phyloP scores from a whole-genome alignment of 2,888 invertebrate species.

The Polydrusus tereticollis region DNA sequence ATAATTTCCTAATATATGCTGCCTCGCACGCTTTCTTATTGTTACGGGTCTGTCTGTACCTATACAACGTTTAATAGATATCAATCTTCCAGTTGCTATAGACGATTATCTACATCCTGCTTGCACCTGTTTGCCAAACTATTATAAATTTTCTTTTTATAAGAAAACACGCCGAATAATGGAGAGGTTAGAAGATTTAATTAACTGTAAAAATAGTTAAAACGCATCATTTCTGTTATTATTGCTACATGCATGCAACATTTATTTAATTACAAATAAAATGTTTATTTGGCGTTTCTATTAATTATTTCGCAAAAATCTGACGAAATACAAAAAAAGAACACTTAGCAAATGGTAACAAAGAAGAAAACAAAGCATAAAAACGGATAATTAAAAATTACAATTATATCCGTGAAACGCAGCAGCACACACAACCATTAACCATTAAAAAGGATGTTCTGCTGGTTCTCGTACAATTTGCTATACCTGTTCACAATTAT shows the following conservation, averaged over 20 bases:
- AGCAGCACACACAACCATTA: neutral
- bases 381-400: slow-evolving; percentile 9
- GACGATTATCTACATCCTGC: slow-evolving; percentile 30
- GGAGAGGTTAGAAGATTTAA: neutral
- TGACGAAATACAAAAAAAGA: neutral
- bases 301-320: neutral
- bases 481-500: slow-evolving; percentile 20
- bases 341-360: slow-evolving; percentile 19
- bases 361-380: slow-evolving; percentile 6
- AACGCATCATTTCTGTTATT: neutral
- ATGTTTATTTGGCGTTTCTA: no score
- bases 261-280: no score
- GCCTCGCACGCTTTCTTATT: neutral
- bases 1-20: neutral
- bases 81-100: slow-evolving; percentile 21
- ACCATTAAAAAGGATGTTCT: slow-evolving; percentile 26
- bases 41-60: neutral
- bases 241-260: neutral
- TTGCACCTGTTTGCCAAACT: slow-evolving; percentile 31
- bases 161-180: slow-evolving; percentile 19
- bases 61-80: slow-evolving; percentile 22
- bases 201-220: slow-evolving; percentile 3
- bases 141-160: slow-evolving; percentile 22
- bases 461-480: slow-evolving; percentile 14
- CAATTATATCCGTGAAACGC: neutral